A percentile compares a stretch with the other conserved stretches of the same genome.
These are phyloP conservation scores for Lepus townsendii DNA, from an alignment of 2,797 vertebrate species.

Conservation along the genomic window DNA sequence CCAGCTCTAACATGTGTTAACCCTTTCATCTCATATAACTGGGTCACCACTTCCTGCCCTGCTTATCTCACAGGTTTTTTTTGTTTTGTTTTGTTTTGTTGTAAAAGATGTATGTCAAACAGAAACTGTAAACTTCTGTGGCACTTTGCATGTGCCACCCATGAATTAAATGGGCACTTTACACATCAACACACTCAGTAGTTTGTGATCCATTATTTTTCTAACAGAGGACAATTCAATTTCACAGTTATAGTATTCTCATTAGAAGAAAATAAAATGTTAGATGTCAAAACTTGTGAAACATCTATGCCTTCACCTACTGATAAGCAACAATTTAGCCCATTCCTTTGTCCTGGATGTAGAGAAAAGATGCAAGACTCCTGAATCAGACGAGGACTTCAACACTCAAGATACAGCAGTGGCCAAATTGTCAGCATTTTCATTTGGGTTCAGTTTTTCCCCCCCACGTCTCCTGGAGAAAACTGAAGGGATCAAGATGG, in stretches of 20 bases:
- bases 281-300: neutral
- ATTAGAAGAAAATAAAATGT: slow-evolving; percentile 1
- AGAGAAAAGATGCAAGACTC: neutral
- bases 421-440: neutral
- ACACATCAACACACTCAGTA: neutral
- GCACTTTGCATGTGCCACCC: neutral
- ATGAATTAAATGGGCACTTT: neutral
- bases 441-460: neutral
- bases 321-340: neutral
- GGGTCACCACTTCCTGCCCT: neutral
- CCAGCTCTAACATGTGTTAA: neutral
- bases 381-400: neutral
- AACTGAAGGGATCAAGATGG: neutral
- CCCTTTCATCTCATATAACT: neutral
- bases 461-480: neutral
- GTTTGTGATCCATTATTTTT: neutral
- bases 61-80: neutral
- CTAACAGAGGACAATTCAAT: neutral
- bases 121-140: neutral
- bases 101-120: neutral
- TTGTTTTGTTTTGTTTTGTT: slow-evolving; percentile 10
- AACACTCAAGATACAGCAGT: neutral
- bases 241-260: neutral
- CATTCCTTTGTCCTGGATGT: neutral
- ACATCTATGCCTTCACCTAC: neutral